Conservation (phyloP, 2,797 vertebrate species). For the Anableps anableps region DNA sequence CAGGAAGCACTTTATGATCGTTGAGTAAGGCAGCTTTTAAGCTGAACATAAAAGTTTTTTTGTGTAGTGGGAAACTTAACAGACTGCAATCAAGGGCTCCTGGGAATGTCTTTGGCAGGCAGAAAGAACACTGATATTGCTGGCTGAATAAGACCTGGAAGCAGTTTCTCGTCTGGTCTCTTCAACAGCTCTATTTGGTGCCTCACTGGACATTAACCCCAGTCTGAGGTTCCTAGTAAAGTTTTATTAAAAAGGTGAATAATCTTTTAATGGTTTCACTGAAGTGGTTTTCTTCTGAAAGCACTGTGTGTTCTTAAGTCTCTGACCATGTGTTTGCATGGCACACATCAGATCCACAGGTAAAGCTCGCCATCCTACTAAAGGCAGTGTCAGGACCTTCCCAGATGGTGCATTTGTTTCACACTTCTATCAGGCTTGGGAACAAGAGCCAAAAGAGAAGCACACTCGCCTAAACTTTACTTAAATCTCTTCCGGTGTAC, state of each 20-base stretch:
- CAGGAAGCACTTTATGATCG: background rate
- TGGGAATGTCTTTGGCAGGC: background rate
- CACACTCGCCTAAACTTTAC: background rate
- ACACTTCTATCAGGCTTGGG: background rate
- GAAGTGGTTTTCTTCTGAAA: background rate
- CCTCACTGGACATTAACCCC: background rate
- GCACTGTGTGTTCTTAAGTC: background rate
- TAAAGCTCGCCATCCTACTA: background rate
- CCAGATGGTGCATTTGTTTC: background rate
- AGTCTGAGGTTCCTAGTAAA: background rate
- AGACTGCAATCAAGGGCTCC: background rate
- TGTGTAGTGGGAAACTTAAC: background rate
- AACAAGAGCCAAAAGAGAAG: background rate
- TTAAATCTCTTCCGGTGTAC: no score
- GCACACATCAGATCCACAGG: background rate
- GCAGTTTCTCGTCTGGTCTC: background rate
- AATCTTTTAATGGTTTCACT: background rate
- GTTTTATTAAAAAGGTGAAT: background rate
- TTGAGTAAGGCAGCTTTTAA: background rate
- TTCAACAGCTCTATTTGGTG: background rate
- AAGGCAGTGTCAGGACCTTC: background rate
- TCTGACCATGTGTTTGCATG: no score
- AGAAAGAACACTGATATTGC: background rate
- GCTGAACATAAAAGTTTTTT: background rate
- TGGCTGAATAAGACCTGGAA: background rate